phyloP scores from a whole-genome alignment of 2,888 invertebrate species.

The Acleris literana region DNA sequence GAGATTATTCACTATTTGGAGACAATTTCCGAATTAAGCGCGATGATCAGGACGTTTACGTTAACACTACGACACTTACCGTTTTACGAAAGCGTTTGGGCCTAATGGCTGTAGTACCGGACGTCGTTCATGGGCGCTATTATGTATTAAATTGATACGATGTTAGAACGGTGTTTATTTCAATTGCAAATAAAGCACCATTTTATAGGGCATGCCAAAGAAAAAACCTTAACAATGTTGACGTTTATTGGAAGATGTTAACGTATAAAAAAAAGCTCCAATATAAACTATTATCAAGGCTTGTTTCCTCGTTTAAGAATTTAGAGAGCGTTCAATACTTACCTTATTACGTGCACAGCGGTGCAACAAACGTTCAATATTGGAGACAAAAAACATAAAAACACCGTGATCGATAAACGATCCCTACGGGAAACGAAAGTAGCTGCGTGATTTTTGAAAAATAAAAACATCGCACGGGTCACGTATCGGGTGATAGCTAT shows the following conservation, averaged over 20 bases:
- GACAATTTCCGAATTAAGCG: slow-evolving; percentile 26
- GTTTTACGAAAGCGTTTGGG: slow-evolving; percentile 13
- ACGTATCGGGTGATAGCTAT: slow-evolving; percentile 73
- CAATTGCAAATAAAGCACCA: slow-evolving; percentile 4
- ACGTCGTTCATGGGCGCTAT: slow-evolving; percentile 14
- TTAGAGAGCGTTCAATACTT: slow-evolving; percentile 41
- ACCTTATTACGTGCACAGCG: slow-evolving; percentile 51
- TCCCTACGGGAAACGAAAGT: slow-evolving; percentile 69
- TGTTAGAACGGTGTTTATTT: slow-evolving; percentile 8
- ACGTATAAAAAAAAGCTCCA: too few relatives aligned
- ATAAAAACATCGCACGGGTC: slow-evolving; percentile 72
- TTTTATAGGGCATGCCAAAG: neutral
- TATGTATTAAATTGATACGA: slow-evolving; percentile 1
- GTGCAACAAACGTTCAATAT: slow-evolving; percentile 62
- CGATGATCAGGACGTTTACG: slow-evolving; percentile 8
- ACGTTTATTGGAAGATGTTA: too few relatives aligned
- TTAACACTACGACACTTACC: slow-evolving; percentile 14
- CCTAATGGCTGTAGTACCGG: slow-evolving; percentile 11
- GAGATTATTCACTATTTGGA: slow-evolving; percentile 21
- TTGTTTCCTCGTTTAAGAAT: slow-evolving; percentile 42
- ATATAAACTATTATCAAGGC: neutral
- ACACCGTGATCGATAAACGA: slow-evolving; percentile 48
- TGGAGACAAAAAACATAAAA: slow-evolving; percentile 51
- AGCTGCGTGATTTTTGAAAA: slow-evolving; percentile 60
- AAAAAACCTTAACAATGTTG: too few relatives aligned